Base-by-base conservation (phyloP, 2,888 invertebrate genomes). In the Chloroclystis v-ata region DNA sequence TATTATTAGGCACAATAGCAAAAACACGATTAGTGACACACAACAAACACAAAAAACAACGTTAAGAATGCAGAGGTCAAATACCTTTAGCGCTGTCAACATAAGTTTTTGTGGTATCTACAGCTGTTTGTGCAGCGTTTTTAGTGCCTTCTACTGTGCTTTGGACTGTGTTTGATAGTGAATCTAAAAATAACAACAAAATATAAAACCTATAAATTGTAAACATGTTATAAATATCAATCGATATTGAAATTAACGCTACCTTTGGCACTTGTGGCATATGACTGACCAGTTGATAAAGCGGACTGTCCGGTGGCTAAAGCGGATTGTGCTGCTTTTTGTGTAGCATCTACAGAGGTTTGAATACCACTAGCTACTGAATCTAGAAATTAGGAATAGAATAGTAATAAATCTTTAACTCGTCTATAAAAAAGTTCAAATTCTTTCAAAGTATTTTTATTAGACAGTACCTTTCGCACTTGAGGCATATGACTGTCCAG, bases 21-120 rank as follows among this genome's bases (percentile, higher is more conserved):
- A 57, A 48, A 61, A 47, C 60, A 61, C 37, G 54, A 29, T 49
- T 52, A 61, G 51, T 60, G 49, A 60, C 59, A 48, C 30, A 44
- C 40, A 55, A n/a, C 41, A 51, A 47, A 49, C 26, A 30, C 25
- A 16, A 43, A 35, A 39, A 43, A 5, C n/a, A 45, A 46, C 30
- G 42, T 41, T 25, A 47, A 48, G 43, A 47, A 24, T 49, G 52
- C 16, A 25, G 25, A n/a, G 48, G 39, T 37, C 43, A 35, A 29
- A 42, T 41, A 84, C 81, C 82, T 83, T 78, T 82, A 9, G 77
- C 75, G 54, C 65, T 69, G 56, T 72, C 76, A 53, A 75, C 68
- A 52, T 72, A 79, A 26, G 65, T 55, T 62, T 77, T 82, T 28
- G 75, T 69, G 1, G 73, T 69, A 37, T 82, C 78, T 43, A 67